Percentiles rank a stretch among this genome's conserved stretches.
phyloP scores from a whole-genome alignment of 2,113 vertebrate species.

The Blennius ocellaris region DNA sequence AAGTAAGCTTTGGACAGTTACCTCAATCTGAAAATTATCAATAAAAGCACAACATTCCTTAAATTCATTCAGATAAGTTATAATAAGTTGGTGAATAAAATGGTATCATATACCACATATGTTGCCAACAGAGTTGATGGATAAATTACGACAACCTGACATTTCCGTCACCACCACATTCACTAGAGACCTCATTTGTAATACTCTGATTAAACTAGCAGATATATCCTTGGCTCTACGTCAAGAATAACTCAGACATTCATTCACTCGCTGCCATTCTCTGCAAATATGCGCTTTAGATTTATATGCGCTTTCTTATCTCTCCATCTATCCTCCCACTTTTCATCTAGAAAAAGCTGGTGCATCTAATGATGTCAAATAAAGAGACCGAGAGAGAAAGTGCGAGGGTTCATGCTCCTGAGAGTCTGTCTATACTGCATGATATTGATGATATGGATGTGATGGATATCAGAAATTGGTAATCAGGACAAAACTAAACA shows the following conservation, averaged over 20 bases:
- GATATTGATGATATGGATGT: conserved; percentile 72
- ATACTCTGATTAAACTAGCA: background rate
- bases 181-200: background rate
- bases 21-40: too few relatives aligned
- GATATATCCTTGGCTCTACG: background rate
- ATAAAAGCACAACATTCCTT: too few relatives aligned
- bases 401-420: conserved; percentile 4
- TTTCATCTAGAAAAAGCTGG: conserved; percentile 12
- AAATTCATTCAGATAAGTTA: too few relatives aligned
- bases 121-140: background rate
- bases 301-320: background rate
- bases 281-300: conserved; percentile 11
- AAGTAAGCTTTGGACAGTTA: too few relatives aligned
- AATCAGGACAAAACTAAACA: conserved; percentile 60
- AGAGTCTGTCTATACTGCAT: conserved; percentile 74
- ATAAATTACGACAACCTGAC: background rate
- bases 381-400: background rate
- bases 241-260: conserved; percentile 15
- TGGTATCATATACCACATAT: background rate
- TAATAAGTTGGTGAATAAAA: too few relatives aligned
- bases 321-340: background rate
- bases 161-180: background rate
- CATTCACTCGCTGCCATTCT: background rate
- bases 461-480: conserved; percentile 75
- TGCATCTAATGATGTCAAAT: background rate